phyloP scores from a whole-genome alignment of 2,113 vertebrate species.

The Chroicocephalus ridibundus region DNA sequence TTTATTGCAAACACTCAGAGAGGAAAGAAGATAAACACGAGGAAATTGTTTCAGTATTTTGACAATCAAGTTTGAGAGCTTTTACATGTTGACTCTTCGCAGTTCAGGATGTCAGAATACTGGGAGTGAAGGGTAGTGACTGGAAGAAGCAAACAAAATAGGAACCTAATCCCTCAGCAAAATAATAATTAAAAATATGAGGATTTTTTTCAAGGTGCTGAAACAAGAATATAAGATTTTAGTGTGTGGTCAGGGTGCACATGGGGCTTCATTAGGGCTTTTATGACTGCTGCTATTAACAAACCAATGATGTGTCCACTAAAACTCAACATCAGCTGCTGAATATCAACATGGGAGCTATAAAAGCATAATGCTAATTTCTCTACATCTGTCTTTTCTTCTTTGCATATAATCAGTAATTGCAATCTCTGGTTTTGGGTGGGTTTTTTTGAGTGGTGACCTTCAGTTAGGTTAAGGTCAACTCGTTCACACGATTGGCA shows the following conservation, averaged over 20 bases:
- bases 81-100: not conserved
- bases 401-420: not conserved
- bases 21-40: slow-evolving; percentile 37
- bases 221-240: not conserved
- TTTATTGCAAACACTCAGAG: slow-evolving; percentile 18
- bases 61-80: slow-evolving; percentile 7
- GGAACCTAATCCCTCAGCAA: not conserved
- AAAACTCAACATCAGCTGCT: slow-evolving; percentile 15
- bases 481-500: not conserved
- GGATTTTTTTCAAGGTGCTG: not conserved
- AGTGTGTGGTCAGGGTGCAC: not conserved
- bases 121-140: not conserved
- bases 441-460: not conserved
- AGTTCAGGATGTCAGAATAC: not conserved
- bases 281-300: slow-evolving; percentile 30
- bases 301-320: slow-evolving; percentile 1
- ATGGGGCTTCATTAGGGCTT: not conserved
- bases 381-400: slow-evolving; percentile 21
- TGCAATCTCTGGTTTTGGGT: not conserved
- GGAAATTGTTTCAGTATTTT: slow-evolving; percentile 49
- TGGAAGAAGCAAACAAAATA: not conserved
- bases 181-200: not conserved
- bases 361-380: slow-evolving; percentile 8
- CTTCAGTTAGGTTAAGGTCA: not conserved
- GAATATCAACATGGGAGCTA: not conserved